A percentile compares a stretch with the other conserved stretches of the same genome.
These are phyloP conservation scores for Trachelipus rathkii DNA, from an alignment of 1,140 invertebrate species.

Conservation along the genomic window DNA sequence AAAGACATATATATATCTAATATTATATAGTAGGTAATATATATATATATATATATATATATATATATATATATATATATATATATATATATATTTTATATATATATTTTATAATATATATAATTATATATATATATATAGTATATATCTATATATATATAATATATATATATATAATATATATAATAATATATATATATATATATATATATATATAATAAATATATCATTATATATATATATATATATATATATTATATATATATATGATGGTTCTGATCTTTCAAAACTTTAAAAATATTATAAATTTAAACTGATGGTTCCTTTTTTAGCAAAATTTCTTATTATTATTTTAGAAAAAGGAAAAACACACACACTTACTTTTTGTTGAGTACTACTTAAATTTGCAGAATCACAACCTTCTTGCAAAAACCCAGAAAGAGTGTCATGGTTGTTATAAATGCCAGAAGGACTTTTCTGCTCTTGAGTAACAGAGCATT, in stretches of 20 bases:
- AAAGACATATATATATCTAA: no score
- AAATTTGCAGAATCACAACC: background rate
- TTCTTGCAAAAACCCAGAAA: background rate
- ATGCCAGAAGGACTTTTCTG: background rate
- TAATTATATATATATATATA: background rate
- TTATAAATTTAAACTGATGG: no score
- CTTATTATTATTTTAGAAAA: no score
- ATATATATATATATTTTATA: background rate
- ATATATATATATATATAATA: background rate
- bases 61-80: background rate
- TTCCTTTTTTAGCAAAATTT: no score
- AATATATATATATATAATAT: background rate
- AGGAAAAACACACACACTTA: background rate
- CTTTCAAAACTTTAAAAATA: no score
- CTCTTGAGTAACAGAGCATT: background rate
- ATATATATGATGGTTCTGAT: no score
- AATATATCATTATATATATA: no score
- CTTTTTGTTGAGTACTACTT: background rate
- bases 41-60: no score
- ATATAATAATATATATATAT: background rate
- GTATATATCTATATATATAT: background rate
- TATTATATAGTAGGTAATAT: no score
- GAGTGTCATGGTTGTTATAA: background rate
- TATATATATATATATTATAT: no score
- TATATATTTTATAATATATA: background rate